These are phyloP conservation scores for Tenthredo livida DNA, from an alignment of 2,888 invertebrate genomes.

Conservation along the genomic window DNA sequence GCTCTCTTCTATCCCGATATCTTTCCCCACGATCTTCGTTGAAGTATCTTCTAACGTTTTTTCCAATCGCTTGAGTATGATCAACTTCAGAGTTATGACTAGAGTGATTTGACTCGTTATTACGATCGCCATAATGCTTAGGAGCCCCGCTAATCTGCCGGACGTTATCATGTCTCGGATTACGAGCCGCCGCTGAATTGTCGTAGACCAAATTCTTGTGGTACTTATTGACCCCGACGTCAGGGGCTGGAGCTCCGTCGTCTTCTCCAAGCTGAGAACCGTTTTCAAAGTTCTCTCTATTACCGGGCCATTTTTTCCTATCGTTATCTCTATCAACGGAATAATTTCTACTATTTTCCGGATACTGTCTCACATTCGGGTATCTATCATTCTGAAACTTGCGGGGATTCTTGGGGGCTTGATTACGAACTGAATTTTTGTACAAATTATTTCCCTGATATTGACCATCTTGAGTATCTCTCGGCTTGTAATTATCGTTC, in stretches of 20 bases:
- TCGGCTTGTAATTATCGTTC: constrained; percentile 59
- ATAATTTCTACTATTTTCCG: constrained; percentile 50
- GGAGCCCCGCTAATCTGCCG: constrained; percentile 5
- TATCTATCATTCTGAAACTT: constrained; percentile 67
- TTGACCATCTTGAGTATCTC: constrained; percentile 59
- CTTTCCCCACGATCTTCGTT: constrained; percentile 54
- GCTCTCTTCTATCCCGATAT: constrained; percentile 55
- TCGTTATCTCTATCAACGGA: constrained; percentile 49
- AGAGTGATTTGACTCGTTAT: constrained; percentile 55
- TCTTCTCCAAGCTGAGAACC: constrained; percentile 17
- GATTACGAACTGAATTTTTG: constrained; percentile 58
- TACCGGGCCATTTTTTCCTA: constrained; percentile 48
- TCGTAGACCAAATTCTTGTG: constrained; percentile 24
- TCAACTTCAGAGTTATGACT: constrained; percentile 56
- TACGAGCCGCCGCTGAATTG: not conserved
- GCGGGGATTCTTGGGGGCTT: constrained; percentile 53
- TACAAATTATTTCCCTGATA: constrained; percentile 58
- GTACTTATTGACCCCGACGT: constrained; percentile 32
- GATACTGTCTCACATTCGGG: constrained; percentile 53
- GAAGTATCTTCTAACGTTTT: constrained; percentile 57
- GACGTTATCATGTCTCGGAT: constrained; percentile 39
- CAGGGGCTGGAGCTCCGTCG: constrained; percentile 11
- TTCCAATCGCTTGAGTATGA: constrained; percentile 47
- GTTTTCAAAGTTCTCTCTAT: constrained; percentile 38
- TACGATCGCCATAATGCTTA: constrained; percentile 46